A percentile compares a stretch with the other conserved stretches of the same genome.
Conservation (phyloP, 2,797 vertebrate species). For the Salarias fasciatus region DNA sequence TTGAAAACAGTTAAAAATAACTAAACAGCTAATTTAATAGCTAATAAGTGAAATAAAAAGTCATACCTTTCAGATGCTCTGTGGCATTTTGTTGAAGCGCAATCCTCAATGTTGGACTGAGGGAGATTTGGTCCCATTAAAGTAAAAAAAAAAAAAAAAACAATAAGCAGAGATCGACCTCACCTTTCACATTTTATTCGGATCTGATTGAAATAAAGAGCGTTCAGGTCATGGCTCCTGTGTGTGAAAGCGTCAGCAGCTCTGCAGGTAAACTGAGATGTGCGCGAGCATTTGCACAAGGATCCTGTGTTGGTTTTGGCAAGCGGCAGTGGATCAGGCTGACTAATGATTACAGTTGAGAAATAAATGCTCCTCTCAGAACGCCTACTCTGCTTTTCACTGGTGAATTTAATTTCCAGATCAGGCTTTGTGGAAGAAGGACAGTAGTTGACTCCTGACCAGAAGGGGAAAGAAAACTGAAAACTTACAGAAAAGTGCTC, state of each 20-base stretch:
- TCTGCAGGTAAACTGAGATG: conserved; percentile 20
- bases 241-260: conserved; percentile 54
- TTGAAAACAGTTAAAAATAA: no score
- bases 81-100: no score
- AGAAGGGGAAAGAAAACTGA: no score
- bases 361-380: not conserved
- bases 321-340: conserved; percentile 16
- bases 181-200: conserved; percentile 51
- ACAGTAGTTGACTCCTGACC: not conserved
- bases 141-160: no score
- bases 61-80: no score
- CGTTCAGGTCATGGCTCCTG: not conserved
- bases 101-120: no score
- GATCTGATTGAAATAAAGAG: no score
- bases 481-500: no score
- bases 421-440: not conserved
- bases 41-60: no score
- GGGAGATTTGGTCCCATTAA: no score
- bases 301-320: conserved; percentile 72
- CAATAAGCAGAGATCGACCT: not conserved
- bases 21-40: no score
- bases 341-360: conserved; percentile 48
- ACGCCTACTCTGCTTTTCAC: conserved; percentile 28
- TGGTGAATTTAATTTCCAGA: conserved; percentile 8
- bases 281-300: conserved; percentile 35